phyloP scores from a whole-genome alignment of 2,888 invertebrate genomes.

The Ptilodon capucinus region DNA sequence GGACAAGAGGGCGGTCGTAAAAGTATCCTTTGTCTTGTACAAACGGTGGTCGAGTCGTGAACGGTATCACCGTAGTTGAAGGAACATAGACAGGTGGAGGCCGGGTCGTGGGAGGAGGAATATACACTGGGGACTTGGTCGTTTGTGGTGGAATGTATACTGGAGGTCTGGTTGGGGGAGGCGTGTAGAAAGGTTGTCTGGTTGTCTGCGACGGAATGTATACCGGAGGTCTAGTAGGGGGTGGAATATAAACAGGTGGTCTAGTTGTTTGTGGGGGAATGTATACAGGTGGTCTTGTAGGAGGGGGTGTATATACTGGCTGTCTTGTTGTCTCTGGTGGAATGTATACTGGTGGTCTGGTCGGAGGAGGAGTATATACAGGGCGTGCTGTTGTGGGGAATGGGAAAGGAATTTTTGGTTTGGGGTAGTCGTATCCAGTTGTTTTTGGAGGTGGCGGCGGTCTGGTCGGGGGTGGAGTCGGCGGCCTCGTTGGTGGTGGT shows the following conservation, averaged over 20 bases:
- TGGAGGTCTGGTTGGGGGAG: constrained; percentile 17
- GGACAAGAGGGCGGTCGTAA: constrained; percentile 71
- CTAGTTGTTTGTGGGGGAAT: constrained; percentile 31
- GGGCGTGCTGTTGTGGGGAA: constrained; percentile 33
- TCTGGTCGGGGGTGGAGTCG: constrained; percentile 36
- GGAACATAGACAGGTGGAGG: constrained; percentile 38
- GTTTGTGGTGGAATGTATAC: constrained; percentile 31
- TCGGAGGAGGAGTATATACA: background rate
- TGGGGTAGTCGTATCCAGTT: constrained; percentile 55
- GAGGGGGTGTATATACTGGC: constrained; percentile 33
- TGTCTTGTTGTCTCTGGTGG: constrained; percentile 31
- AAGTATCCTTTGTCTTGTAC: constrained; percentile 67
- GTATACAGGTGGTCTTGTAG: constrained; percentile 28
- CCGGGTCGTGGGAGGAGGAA: constrained; percentile 17
- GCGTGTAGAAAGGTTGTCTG: constrained; percentile 17
- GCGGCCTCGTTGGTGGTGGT: constrained; percentile 28
- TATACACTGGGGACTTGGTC: constrained; percentile 16
- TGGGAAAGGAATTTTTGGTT: constrained; percentile 50
- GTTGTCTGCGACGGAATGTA: constrained; percentile 33
- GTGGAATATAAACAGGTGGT: constrained; percentile 31
- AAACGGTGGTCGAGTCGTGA: constrained; percentile 62
- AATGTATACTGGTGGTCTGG: constrained; percentile 28
- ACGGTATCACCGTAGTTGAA: constrained; percentile 42
- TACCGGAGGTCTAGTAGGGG: constrained; percentile 29
- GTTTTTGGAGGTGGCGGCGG: constrained; percentile 40